phyloP scores from a whole-genome alignment of 1,140 invertebrate genomes.

The Liolophura sinensis region DNA sequence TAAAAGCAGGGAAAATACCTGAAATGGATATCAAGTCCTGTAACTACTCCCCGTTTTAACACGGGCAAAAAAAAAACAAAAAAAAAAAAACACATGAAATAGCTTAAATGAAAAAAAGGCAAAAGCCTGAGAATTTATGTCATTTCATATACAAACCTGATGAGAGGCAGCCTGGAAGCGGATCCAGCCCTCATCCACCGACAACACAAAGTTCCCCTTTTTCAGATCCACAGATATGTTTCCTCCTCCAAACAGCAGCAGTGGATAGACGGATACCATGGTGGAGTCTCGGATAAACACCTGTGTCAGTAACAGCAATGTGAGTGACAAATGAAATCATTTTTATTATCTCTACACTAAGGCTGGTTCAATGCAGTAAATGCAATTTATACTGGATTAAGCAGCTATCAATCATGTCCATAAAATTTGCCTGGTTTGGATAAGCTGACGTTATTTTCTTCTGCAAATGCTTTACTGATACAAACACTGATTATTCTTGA shows the following conservation, averaged over 20 bases:
- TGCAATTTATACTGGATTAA: slow-evolving; percentile 80
- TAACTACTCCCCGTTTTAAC: too few species aligned
- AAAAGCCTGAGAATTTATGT: not conserved
- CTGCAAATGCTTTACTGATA: too few species aligned
- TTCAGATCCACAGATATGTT: slow-evolving; percentile 74
- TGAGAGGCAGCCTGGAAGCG: slow-evolving; percentile 41
- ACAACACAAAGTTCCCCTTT: slow-evolving; percentile 73
- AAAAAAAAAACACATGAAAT: too few species aligned
- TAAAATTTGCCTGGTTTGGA: too few species aligned
- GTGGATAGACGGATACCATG: slow-evolving; percentile 53
- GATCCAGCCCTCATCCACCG: slow-evolving; percentile 68
- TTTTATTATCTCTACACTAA: not conserved
- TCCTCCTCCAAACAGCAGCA: slow-evolving; percentile 62
- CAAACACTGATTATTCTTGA: too few species aligned
- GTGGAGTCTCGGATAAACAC: slow-evolving; percentile 53
- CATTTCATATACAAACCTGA: slow-evolving; percentile 30
- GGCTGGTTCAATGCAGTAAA: too few species aligned
- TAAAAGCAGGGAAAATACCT: too few species aligned
- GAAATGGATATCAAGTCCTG: too few species aligned
- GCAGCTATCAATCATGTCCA: too few species aligned
- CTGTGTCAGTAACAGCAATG: slow-evolving; percentile 24
- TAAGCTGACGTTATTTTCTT: too few species aligned
- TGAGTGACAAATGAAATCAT: not conserved
- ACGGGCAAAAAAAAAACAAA: too few species aligned
- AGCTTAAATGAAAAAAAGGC: not conserved